Conservation (phyloP, 2,888 invertebrate genomes). For the Spilarctia lutea region DNA sequence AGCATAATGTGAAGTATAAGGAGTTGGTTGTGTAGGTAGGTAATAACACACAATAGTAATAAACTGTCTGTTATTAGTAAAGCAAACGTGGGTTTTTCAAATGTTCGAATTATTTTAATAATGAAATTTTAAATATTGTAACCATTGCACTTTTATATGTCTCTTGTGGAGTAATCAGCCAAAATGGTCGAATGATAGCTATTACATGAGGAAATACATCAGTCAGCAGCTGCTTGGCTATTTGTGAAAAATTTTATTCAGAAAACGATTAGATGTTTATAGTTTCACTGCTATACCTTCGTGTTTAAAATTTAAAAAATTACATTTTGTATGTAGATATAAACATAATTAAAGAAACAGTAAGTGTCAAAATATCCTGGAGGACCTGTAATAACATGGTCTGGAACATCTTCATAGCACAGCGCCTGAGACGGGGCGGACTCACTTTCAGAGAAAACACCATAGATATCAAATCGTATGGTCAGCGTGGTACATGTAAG, state of each 20-base stretch:
- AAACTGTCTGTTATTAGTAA: constrained; percentile 68
- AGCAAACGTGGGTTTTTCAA: constrained; percentile 50
- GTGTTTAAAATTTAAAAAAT: too few relatives aligned
- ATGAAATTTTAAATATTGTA: background rate
- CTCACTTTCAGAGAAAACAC: too few relatives aligned
- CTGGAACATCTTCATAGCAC: too few relatives aligned
- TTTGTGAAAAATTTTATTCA: background rate
- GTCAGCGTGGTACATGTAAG: too few relatives aligned
- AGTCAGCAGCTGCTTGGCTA: background rate
- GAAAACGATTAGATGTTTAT: background rate
- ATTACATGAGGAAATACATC: background rate
- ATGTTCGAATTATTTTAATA: background rate
- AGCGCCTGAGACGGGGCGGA: too few relatives aligned
- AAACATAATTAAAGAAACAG: background rate
- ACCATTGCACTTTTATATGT: background rate
- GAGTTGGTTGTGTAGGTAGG: constrained; percentile 60
- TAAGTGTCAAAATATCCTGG: background rate
- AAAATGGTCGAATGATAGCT: background rate
- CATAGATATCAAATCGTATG: too few relatives aligned
- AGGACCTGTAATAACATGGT: too few relatives aligned
- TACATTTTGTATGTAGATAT: too few relatives aligned
- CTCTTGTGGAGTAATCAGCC: background rate
- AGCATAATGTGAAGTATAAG: constrained; percentile 73
- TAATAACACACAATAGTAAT: constrained; percentile 60
- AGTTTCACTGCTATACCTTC: background rate